Conservation (phyloP, 64 coral and sea anemone species). For the Porites lutea region DNA sequence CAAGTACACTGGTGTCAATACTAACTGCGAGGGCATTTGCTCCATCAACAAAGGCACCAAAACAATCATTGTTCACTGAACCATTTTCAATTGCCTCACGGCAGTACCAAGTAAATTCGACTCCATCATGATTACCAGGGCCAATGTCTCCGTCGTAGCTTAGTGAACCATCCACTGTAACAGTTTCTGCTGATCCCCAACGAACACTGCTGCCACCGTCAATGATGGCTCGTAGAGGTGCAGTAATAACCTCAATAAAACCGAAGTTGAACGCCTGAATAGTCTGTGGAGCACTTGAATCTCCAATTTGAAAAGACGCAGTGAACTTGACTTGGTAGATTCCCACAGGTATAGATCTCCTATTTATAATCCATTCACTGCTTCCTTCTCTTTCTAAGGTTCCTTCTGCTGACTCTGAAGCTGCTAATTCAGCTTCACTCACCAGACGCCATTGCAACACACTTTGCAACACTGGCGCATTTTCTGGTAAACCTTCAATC, state of each 20-base stretch:
- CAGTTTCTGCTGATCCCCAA: not conserved
- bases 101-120: not conserved
- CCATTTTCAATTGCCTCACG: not conserved
- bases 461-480: not conserved
- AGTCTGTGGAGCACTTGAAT: not conserved
- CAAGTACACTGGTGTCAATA: not conserved
- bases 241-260: not conserved
- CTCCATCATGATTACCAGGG: not conserved
- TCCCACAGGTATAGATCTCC: not conserved
- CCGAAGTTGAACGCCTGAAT: conserved; percentile 5
- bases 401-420: not conserved
- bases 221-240: not conserved
- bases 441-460: not conserved
- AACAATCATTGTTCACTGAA: not conserved
- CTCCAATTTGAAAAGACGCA: not conserved
- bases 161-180: not conserved
- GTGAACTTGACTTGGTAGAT: not conserved
- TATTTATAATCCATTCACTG: not conserved
- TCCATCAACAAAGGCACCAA: not conserved
- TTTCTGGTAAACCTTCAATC: not conserved
- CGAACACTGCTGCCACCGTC: conserved; percentile 9
- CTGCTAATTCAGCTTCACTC: not conserved
- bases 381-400: not conserved
- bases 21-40: not conserved
- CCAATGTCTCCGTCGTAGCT: conserved; percentile 25